Base-by-base conservation (phyloP, 2,113 vertebrate species). In the Cyprinodon brontotheroides region DNA sequence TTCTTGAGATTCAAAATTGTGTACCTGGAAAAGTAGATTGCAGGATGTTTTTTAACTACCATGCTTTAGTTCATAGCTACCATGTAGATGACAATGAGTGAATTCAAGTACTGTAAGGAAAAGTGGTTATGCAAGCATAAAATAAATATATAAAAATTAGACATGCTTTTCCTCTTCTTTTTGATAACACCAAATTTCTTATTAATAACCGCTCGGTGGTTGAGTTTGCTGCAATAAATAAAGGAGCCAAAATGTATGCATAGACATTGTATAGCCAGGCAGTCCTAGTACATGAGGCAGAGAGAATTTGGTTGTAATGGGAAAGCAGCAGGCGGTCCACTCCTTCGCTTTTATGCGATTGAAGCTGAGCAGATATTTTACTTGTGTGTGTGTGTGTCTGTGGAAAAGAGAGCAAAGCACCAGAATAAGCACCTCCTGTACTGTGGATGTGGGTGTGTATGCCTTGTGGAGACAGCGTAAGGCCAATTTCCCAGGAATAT, bases 311-410 rank as follows among this genome's bases (percentile, higher is more conserved):
- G 70, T 81, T 65, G 74, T 75, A 60, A 89, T 90, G 86, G 72
- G 79, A 85, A 78, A 87, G 67, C 81, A 53, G 81, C 77, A 79
- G 83, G 89, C 76, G 82, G 75, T 85, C 77, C 77, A 72, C 80
- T 78, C 63, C 45, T 83, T 80, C 80, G 73, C 80, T 77, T 86
- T 89, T 84, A 87, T 88, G 86, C 20, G 29, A 85, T 90, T 91
- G 75, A 69, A 84, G 72, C 85, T 70, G 61, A 90, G 86, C 74
- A 61, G 74, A 87, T 86, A 89, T 87, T 82, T 81, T n/a, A 57
- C 20, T 1, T 57, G 50, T 47, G 45, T 47, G 45, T 47, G 45
- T 47, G 85, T 78, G 80, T n/a, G 4, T 53, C 69, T 81, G 53
- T 74, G 74, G 77, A 10, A 74, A 74, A 74, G 63, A 65, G 38